Evolutionary conservation across 2,888 invertebrate genomes (phyloP), one percentile per base, ranked within the genome.

Genomic region (Eupithecia pulchellata): DNA sequence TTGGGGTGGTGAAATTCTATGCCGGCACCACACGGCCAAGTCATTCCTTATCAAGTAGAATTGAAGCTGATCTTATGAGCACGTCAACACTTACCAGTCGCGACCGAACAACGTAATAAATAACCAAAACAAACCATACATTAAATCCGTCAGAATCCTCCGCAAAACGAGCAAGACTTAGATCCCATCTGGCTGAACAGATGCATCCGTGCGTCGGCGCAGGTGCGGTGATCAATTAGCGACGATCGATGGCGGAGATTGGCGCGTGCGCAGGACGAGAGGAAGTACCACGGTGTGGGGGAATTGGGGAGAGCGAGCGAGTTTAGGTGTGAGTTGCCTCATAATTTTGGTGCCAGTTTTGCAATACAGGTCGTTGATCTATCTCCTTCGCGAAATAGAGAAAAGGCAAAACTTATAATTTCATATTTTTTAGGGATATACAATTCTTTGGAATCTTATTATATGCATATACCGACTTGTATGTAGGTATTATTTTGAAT

Each of bases 201-300:
- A 64, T 61, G 70, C 72, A 42, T 74, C 77, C 73, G 76, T 74
- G 69, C 69, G 76, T 70, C 75, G 71, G 77, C 72, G 81, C 84
- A 90, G 90, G 89, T 91, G 91, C 87, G 84, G 87, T 86, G 90
- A 91, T 91, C 91, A 90, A 91, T 91, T 91, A 91, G 86, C 85
- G 80, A 79, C 86, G 87, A 90, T 88, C 89, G 91, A 91, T 90
- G 82, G 86, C 81, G 76, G 81, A 85, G 90, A 90, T 89, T 86
- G 84, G 69, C 75, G 90, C 90, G 91, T 88, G 88, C 87, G 84
- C 52, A 61, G 55, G 68, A 64, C 71, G 63, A 39, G 57, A 75
- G 72, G 73, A 72, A 71, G 75, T 73, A 42, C n/a, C n/a, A n/a
- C 62, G 42, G 11, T 14, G 62, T 57, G 69, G 62, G 0, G 25